Percentiles rank a stretch among this genome's conserved stretches.
Conservation (phyloP, 2,888 invertebrate species). For the Hydroisotoma schaefferi region DNA sequence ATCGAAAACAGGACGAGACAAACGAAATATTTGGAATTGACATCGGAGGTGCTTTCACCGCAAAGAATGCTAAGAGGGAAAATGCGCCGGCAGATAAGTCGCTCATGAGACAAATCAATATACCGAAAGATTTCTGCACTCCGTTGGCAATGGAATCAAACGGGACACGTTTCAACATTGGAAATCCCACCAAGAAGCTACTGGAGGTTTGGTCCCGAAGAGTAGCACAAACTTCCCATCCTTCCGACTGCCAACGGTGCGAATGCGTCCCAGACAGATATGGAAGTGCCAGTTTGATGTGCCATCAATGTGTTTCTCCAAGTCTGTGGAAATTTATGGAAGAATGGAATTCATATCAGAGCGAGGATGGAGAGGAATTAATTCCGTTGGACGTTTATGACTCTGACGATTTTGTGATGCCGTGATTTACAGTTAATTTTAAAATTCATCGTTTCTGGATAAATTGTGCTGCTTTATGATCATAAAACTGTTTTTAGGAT, state of each 20-base stretch:
- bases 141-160: constrained; percentile 53
- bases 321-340: constrained; percentile 49
- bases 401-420: background rate
- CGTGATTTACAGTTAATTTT: too few species aligned
- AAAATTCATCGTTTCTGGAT: too few species aligned
- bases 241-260: constrained; percentile 54
- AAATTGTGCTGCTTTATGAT: too few species aligned
- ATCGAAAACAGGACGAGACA: constrained; percentile 20
- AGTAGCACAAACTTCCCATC: constrained; percentile 50
- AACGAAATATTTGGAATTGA: constrained; percentile 51
- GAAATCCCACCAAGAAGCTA: constrained; percentile 50
- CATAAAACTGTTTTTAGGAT: too few species aligned
- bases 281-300: constrained; percentile 52
- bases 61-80: constrained; percentile 48
- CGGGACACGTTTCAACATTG: constrained; percentile 52
- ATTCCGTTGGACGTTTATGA: background rate
- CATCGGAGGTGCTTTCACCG: constrained; percentile 51
- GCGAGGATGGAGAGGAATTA: constrained; percentile 33
- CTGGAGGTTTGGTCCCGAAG: constrained; percentile 52
- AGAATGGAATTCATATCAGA: constrained; percentile 43
- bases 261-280: constrained; percentile 53
- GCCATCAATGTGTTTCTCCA: constrained; percentile 51
- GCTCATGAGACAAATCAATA: constrained; percentile 50
- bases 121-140: constrained; percentile 53
- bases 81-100: constrained; percentile 49